These are phyloP conservation scores for Antennarius maculatus DNA, from an alignment of 2,797 vertebrate species.

Conservation along the genomic window DNA sequence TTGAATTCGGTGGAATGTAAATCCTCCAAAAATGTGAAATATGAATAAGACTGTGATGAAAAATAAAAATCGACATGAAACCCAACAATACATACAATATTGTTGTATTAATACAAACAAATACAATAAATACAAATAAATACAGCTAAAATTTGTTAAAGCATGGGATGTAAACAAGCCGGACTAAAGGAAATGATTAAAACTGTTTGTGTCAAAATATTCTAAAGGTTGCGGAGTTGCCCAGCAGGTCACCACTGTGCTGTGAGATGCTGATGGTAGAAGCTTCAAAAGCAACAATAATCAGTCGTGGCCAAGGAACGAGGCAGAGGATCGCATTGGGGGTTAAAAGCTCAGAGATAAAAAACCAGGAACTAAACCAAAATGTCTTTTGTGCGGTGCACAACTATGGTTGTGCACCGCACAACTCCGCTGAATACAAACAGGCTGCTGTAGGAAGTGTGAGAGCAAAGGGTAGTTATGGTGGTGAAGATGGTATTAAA, in stretches of 20 bases:
- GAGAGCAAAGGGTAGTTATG: constrained; percentile 8
- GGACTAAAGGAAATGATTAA: neutral
- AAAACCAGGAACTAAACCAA: constrained; percentile 36
- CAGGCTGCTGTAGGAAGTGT: constrained; percentile 13
- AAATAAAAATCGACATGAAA: neutral
- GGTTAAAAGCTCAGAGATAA: constrained; percentile 48
- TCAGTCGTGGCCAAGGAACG: constrained; percentile 10
- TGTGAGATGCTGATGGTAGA: constrained; percentile 6
- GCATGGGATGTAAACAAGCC: neutral
- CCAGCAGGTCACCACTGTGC: constrained; percentile 2
- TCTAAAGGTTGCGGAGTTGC: constrained; percentile 4
- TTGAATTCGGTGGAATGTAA: too few relatives aligned
- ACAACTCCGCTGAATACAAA: constrained; percentile 40
- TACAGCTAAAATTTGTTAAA: too few relatives aligned
- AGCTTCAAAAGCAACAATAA: constrained; percentile 20
- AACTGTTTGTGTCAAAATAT: constrained; percentile 6
- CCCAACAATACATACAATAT: neutral
- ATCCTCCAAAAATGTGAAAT: too few relatives aligned
- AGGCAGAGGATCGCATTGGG: constrained; percentile 34
- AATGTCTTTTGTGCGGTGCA: constrained; percentile 41
- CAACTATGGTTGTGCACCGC: constrained; percentile 52
- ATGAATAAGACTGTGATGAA: too few relatives aligned
- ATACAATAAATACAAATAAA: too few relatives aligned
- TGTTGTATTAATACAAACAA: too few relatives aligned
- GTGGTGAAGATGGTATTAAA: constrained; percentile 6